Conservation (phyloP, 2,888 invertebrate species). For the Odontocerum albicorne region DNA sequence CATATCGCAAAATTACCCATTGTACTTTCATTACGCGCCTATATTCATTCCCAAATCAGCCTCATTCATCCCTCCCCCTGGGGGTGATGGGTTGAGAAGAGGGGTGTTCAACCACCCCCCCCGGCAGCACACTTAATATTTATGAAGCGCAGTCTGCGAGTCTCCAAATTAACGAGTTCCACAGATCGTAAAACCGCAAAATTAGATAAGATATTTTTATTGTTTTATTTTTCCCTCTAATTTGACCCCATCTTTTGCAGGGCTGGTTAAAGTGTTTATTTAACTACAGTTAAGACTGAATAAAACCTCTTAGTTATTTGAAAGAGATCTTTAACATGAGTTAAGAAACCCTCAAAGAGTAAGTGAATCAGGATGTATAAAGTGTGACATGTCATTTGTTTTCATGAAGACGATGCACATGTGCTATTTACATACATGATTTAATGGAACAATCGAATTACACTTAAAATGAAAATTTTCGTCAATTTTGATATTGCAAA, state of each 20-base stretch:
- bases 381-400: too few species aligned
- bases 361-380: too few species aligned
- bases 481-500: too few species aligned
- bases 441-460: too few species aligned
- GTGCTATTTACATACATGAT: too few species aligned
- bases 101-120: constrained; percentile 7
- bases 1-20: constrained; percentile 22
- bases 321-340: too few species aligned
- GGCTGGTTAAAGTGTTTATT: neutral
- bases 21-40: constrained; percentile 26
- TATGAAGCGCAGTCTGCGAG: constrained; percentile 35
- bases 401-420: too few species aligned
- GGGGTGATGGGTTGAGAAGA: constrained; percentile 13
- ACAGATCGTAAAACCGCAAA: constrained; percentile 35
- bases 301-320: too few species aligned
- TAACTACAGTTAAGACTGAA: neutral
- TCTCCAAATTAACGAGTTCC: constrained; percentile 36
- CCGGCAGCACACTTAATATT: constrained; percentile 30
- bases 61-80: constrained; percentile 15
- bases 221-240: constrained; percentile 34
- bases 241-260: constrained; percentile 11
- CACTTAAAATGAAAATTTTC: too few species aligned
- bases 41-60: constrained; percentile 26
- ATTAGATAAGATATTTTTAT: constrained; percentile 36
- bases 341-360: neutral